These are phyloP conservation scores for Eupithecia abbreviata DNA, from an alignment of 2,888 invertebrate genomes.

Conservation along the genomic window DNA sequence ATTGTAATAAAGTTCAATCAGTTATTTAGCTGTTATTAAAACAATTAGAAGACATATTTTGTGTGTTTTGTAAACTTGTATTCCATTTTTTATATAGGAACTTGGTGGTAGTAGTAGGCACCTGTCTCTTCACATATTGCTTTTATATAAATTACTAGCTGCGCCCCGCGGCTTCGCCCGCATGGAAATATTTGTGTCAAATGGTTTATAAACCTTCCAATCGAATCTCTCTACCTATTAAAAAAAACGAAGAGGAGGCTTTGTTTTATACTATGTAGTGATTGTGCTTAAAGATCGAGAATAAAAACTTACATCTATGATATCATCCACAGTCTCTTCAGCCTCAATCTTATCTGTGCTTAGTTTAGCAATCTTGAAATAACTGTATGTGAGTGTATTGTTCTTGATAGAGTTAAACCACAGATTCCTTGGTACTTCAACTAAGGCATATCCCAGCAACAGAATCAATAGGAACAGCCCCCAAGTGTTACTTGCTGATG, in stretches of 20 bases:
- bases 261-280: no score
- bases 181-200: no score
- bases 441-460: slow-evolving; percentile 95
- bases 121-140: no score
- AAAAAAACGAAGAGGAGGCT: no score
- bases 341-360: slow-evolving; percentile 98
- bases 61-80: no score
- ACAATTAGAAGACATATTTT: background rate
- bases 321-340: slow-evolving; percentile 97
- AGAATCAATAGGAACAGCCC: slow-evolving; percentile 97
- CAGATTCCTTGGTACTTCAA: slow-evolving; percentile 95
- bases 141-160: no score
- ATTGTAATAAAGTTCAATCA: slow-evolving; percentile 6
- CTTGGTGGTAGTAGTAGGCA: no score
- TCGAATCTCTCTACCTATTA: no score
- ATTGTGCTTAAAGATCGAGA: no score
- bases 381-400: slow-evolving; percentile 92
- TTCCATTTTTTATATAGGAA: no score
- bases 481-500: slow-evolving; percentile 99
- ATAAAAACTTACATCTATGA: slow-evolving; percentile 89
- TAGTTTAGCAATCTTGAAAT: slow-evolving; percentile 97
- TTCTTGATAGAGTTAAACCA: slow-evolving; percentile 96
- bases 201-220: no score
- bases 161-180: no score
- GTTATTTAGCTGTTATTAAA: background rate